phyloP scores from a whole-genome alignment of 2,888 invertebrate species.

The Drosophila diplacantha region DNA sequence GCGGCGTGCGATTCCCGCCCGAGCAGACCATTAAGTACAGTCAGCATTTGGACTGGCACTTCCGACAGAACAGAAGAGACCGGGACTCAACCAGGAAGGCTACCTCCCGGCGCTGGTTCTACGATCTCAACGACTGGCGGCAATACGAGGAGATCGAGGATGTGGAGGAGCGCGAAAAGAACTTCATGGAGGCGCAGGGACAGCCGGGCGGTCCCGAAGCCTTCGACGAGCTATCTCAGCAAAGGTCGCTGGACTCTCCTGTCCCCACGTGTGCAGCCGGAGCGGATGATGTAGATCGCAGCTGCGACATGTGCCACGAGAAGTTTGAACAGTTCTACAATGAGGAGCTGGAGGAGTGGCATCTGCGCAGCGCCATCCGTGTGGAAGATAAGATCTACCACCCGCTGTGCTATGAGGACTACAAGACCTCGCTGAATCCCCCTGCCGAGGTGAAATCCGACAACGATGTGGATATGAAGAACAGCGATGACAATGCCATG shows the following conservation, averaged over 20 bases:
- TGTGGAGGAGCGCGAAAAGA: slow-evolving; percentile 91
- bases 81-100: slow-evolving; percentile 90
- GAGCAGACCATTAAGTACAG: slow-evolving; percentile 93
- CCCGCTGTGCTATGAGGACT: slow-evolving; percentile 93
- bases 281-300: slow-evolving; percentile 81
- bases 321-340: slow-evolving; percentile 96
- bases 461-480: slow-evolving; percentile 55
- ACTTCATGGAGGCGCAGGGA: slow-evolving; percentile 90
- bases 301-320: slow-evolving; percentile 95
- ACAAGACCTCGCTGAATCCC: slow-evolving; percentile 79
- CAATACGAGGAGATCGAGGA: slow-evolving; percentile 96
- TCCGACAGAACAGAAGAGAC: slow-evolving; percentile 93
- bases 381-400: slow-evolving; percentile 90
- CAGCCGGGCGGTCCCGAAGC: slow-evolving; percentile 80
- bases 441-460: slow-evolving; percentile 45
- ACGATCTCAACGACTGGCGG: slow-evolving; percentile 93
- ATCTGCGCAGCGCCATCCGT: slow-evolving; percentile 88
- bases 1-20: slow-evolving; percentile 95
- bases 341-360: slow-evolving; percentile 99
- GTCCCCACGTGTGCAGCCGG: slow-evolving; percentile 86
- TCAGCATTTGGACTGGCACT: slow-evolving; percentile 99
- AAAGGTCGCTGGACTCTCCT: slow-evolving; percentile 80
- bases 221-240: slow-evolving; percentile 80
- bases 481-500: slow-evolving; percentile 74
- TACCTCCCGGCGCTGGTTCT: slow-evolving; percentile 93